phyloP scores from a whole-genome alignment of 2,888 invertebrate genomes.

The Chalcosyrphus nemorum region DNA sequence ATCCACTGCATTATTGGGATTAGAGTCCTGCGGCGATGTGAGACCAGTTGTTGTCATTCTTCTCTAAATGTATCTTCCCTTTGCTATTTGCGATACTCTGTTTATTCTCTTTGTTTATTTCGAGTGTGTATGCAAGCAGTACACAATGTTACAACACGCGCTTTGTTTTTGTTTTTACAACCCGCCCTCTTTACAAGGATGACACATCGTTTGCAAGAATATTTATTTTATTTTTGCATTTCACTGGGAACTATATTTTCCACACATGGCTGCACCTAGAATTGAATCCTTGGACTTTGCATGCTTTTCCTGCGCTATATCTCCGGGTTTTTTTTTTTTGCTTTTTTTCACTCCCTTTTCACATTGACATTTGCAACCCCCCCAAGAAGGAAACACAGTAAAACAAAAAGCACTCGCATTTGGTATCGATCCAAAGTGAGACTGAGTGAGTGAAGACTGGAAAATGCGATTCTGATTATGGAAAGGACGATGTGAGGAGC shows the following conservation, averaged over 20 bases:
- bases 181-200: conserved; percentile 41
- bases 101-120: conserved; percentile 52
- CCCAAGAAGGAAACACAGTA: conserved; percentile 25
- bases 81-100: conserved; percentile 26
- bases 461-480: conserved; percentile 68
- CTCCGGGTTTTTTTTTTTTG: not conserved
- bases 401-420: conserved; percentile 46
- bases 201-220: conserved; percentile 69
- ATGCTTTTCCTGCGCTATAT: conserved; percentile 22
- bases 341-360: conserved; percentile 12
- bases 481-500: conserved; percentile 44
- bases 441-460: conserved; percentile 56
- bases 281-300: conserved; percentile 59
- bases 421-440: conserved; percentile 61
- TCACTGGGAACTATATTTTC: conserved; percentile 50
- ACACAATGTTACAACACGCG: conserved; percentile 66
- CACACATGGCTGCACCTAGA: conserved; percentile 61
- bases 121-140: conserved; percentile 29
- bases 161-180: conserved; percentile 19
- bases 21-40: conserved; percentile 75
- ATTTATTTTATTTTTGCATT: conserved; percentile 37
- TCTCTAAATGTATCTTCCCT: not conserved
- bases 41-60: conserved; percentile 74
- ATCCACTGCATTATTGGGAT: conserved; percentile 79
- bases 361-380: conserved; percentile 60